phyloP scores from a whole-genome alignment of 1,140 invertebrate genomes.

The Lasaia peninsularis region DNA sequence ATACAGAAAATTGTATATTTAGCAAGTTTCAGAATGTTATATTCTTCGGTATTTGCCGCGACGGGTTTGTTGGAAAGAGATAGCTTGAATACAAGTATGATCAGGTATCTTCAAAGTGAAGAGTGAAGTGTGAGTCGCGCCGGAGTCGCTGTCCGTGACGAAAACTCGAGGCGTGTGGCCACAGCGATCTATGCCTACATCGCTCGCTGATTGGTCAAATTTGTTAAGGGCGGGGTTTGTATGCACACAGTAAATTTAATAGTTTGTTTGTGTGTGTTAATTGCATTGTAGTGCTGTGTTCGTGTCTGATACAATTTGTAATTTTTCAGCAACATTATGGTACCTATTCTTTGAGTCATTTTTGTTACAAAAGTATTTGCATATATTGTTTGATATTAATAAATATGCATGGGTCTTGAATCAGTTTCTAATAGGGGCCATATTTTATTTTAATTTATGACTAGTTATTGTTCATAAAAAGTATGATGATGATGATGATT shows the following conservation, averaged over 20 bases:
- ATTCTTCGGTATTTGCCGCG: not conserved
- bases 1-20: not conserved
- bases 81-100: constrained; percentile 40
- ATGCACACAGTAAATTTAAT: constrained; percentile 58
- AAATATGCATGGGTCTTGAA: not conserved
- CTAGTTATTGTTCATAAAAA: constrained; percentile 22
- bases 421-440: not conserved
- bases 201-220: constrained; percentile 61
- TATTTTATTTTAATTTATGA: not conserved
- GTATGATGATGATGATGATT: too few species aligned
- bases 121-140: constrained; percentile 72
- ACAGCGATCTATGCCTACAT: constrained; percentile 65
- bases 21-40: not conserved
- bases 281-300: constrained; percentile 67
- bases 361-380: constrained; percentile 15
- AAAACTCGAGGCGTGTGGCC: constrained; percentile 71
- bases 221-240: constrained; percentile 62
- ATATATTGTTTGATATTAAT: constrained; percentile 6
- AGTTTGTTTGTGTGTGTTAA: constrained; percentile 64
- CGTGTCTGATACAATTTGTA: constrained; percentile 62
- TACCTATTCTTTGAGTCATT: constrained; percentile 11
- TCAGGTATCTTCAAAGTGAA: constrained; percentile 68
- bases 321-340: constrained; percentile 54
- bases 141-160: constrained; percentile 71
- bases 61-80: constrained; percentile 43